phyloP scores from a whole-genome alignment of 2,888 invertebrate genomes.

The Oscheius sp. region DNA sequence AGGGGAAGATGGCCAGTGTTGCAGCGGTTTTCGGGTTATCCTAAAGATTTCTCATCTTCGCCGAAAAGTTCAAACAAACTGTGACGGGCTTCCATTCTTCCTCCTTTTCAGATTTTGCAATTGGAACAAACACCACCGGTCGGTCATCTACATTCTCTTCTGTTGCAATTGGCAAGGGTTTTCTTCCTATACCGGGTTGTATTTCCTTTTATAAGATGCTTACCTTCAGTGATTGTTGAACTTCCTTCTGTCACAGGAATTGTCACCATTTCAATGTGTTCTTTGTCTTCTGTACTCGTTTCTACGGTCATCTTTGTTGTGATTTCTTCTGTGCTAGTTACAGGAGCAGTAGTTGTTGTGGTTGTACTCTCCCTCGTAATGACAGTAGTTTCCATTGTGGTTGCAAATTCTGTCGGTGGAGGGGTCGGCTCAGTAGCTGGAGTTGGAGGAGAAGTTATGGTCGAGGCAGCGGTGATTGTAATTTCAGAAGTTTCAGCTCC shows the following conservation, averaged over 20 bases:
- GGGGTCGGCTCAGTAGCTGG: neutral
- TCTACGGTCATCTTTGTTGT: constrained; percentile 5
- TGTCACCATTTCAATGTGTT: constrained; percentile 23
- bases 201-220: neutral
- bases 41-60: neutral
- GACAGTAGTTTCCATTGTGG: neutral
- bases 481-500: too few species aligned
- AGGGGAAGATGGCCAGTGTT: constrained; percentile 23
- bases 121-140: constrained; percentile 13
- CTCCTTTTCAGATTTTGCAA: neutral
- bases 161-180: constrained; percentile 4
- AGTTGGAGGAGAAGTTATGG: neutral
- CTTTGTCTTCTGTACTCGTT: neutral
- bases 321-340: constrained; percentile 2
- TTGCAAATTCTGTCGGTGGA: neutral
- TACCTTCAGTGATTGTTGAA: constrained; percentile 5
- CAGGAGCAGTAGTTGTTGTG: constrained; percentile 17
- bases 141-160: neutral
- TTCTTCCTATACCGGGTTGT: constrained; percentile 1
- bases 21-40: constrained; percentile 7
- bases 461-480: neutral
- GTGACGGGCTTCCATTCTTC: constrained; percentile 23
- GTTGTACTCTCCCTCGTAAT: constrained; percentile 1
- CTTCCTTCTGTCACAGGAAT: neutral
- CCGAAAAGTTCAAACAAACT: neutral